These are phyloP conservation scores for Pristionchus japonicus DNA, from an alignment of 2,888 invertebrate genomes.

Conservation along the genomic window DNA sequence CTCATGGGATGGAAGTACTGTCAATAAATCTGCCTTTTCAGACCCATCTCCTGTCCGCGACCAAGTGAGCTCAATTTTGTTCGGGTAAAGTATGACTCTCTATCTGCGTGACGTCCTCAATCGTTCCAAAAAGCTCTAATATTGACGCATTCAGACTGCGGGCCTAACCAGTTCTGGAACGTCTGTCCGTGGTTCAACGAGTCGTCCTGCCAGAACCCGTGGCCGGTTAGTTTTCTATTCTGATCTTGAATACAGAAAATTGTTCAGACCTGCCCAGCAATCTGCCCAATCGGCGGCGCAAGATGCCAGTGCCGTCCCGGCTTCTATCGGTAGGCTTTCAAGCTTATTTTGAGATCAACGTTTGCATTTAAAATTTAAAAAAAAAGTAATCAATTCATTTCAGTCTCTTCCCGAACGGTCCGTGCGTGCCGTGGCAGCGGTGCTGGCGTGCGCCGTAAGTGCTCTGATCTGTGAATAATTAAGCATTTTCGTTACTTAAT, in stretches of 20 bases:
- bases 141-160: not conserved
- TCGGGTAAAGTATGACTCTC: no score
- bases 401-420: not conserved
- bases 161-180: not conserved
- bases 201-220: not conserved
- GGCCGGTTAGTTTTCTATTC: not conserved
- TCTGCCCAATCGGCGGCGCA: not conserved
- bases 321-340: not conserved
- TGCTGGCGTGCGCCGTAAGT: not conserved
- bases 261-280: not conserved
- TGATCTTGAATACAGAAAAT: not conserved
- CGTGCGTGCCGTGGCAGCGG: not conserved
- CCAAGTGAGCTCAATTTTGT: no score
- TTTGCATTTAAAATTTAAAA: not conserved
- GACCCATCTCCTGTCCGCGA: no score
- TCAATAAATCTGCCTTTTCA: no score
- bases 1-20: no score
- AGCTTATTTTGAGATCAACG: not conserved
- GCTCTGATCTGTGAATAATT: not conserved
- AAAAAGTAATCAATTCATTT: not conserved
- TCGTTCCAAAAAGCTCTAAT: no score
- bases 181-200: not conserved
- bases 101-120: no score
- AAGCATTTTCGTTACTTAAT: not conserved
- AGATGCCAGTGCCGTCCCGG: not conserved